Percentiles rank a stretch among this genome's conserved stretches.
phyloP scores from a whole-genome alignment of 2,113 vertebrate species.

The Bothrops jararaca region DNA sequence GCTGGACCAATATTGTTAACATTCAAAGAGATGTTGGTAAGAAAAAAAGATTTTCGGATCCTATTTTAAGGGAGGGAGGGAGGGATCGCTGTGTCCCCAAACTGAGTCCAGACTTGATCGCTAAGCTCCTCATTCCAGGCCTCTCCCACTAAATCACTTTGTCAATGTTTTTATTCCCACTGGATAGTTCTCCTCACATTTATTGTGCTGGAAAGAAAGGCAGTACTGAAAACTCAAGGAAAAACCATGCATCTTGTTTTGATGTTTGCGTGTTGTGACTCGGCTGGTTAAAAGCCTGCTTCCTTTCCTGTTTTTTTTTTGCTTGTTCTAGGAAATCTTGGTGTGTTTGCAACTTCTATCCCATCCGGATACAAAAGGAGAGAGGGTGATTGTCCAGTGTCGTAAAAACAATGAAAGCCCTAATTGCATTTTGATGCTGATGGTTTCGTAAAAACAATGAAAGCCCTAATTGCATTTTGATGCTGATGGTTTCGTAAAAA shows the following conservation, averaged over 20 bases:
- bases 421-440: not conserved
- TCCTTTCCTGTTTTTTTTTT: not conserved
- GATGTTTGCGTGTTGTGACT: fast-evolving
- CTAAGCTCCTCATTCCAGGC: not conserved
- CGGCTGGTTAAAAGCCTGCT: fast-evolving
- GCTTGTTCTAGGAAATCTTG: not conserved
- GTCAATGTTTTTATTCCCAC: not conserved
- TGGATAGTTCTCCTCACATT: not conserved
- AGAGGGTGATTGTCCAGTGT: slow-evolving; percentile 34
- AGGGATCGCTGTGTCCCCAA: no score
- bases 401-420: not conserved
- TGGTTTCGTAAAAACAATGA: fast-evolving
- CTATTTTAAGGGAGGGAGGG: not conserved
- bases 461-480: not conserved
- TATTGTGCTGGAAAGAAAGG: not conserved
- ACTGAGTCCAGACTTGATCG: not conserved
- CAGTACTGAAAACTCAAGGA: not conserved
- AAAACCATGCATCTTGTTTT: not conserved
- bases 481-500: not conserved
- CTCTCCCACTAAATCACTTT: not conserved
- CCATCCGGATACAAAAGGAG: not conserved
- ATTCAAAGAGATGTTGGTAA: not conserved
- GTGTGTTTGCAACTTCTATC: not conserved
- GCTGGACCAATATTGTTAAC: not conserved
- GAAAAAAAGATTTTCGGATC: not conserved